Evolutionary conservation across 2,888 invertebrate genomes (phyloP).

Genomic region (Pandemis heparana): DNA sequence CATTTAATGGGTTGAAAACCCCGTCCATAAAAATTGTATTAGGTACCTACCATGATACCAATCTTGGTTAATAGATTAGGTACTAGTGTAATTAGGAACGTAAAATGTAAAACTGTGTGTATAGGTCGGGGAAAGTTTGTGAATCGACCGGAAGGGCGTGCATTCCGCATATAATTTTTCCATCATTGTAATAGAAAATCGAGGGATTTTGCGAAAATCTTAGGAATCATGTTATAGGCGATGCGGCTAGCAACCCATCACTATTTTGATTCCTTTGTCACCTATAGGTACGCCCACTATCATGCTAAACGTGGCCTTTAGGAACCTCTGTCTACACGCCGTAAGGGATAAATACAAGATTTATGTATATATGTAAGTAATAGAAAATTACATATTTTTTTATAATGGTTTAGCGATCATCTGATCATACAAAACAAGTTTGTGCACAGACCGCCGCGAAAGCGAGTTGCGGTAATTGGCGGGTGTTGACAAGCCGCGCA

Average conservation of each 20-base stretch:
- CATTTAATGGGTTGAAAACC: neutral
- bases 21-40: neutral
- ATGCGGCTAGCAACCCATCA: no score
- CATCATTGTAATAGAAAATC: conserved; percentile 52
- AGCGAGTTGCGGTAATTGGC: conserved; percentile 62
- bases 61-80: neutral
- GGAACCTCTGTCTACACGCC: no score
- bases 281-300: no score
- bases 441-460: conserved; percentile 57
- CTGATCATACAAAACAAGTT: conserved; percentile 53
- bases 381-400: conserved; percentile 55
- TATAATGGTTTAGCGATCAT: conserved; percentile 60
- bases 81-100: neutral
- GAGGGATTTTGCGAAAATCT: no score
- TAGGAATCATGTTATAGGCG: no score
- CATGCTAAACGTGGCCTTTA: no score
- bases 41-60: neutral
- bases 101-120: neutral
- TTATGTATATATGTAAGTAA: no score
- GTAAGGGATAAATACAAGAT: no score
- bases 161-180: conserved; percentile 36
- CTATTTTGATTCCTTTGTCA: no score
- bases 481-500: conserved; percentile 63
- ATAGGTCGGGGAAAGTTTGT: conserved; percentile 43
- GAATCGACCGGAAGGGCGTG: conserved; percentile 42